Base-by-base conservation (phyloP, 2,797 vertebrate genomes). In the Carduelis carduelis region DNA sequence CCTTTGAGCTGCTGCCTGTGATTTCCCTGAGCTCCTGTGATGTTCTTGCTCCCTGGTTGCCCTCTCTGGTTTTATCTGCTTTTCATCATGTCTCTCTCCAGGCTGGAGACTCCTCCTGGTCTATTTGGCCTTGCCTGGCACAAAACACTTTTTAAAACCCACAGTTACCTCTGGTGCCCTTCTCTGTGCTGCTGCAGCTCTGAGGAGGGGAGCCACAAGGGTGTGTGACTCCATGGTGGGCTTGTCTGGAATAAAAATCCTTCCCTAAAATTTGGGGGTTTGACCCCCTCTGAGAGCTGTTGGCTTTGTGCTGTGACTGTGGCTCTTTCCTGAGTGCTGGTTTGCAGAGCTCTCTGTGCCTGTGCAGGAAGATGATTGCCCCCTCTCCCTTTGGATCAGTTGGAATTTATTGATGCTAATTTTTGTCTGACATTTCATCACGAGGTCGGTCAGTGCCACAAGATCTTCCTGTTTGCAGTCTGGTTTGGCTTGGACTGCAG, bases 381-480 rank as follows among this genome's bases (percentile, higher is more conserved):
- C 5, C 4, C 4, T 20, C 3, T 60, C 14, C 39, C 23, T 72
- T 44, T 22, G 69, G 64, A 64, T 89, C 57, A 50, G 32, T 2
- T 95, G 94, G 35, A 43, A 89, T 95, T 97, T 95, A 32, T 11
- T 2, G 68, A 92, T 92, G 93, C 28, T 91, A 71, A 90, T 94
- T 95, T 91, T 55, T 13, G 0, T n/a, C 71, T 94, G 89, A 28
- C 75, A 57, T 95, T 94, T 95, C 19, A 23, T 26, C n/a, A 1
- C 6, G 1, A 13, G 56, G 13, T 68, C 2, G 0, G 20, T 30
- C 79, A 10, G 80, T 28, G 77, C 61, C 66, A 28, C 15, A 3
- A 8, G 41, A 60, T 53, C 82, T 56, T 77, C 53, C 75, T 39
- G 53, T 87, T 95, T 59, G 1, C 89, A 75, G 46, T 57, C 60